A percentile compares a stretch with the other conserved stretches of the same genome.
Evolutionary conservation across 2,888 invertebrate genomes (phyloP).

Genomic region (Tetranychus piercei): DNA sequence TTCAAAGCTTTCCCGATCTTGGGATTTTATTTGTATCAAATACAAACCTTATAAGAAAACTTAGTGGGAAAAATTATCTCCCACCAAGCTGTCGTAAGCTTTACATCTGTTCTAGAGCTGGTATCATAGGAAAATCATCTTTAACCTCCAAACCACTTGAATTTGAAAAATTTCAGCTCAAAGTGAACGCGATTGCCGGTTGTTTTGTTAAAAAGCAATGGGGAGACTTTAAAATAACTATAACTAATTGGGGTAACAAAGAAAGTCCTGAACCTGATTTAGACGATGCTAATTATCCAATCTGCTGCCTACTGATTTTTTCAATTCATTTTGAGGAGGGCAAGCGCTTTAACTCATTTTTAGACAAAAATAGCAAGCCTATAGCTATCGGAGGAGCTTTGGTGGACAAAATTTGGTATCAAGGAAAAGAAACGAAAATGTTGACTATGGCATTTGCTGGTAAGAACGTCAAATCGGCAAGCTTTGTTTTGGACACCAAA

Average conservation of each 20-base stretch:
- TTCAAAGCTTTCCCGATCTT: background rate
- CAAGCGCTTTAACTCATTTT: background rate
- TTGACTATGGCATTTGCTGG: background rate
- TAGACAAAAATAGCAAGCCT: background rate
- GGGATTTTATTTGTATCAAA: background rate
- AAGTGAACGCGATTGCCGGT: background rate
- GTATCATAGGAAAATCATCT: background rate
- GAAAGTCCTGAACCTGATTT: constrained; percentile 1
- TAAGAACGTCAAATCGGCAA: background rate
- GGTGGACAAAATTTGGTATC: background rate
- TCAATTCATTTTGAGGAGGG: background rate
- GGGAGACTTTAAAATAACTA: background rate
- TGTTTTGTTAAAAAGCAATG: background rate
- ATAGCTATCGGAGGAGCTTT: background rate
- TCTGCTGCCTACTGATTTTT: background rate
- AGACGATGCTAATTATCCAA: constrained; percentile 1
- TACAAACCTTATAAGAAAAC: background rate
- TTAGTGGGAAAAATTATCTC: background rate
- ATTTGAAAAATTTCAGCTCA: background rate
- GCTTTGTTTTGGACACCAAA: background rate
- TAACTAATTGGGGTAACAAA: background rate
- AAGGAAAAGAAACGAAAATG: background rate
- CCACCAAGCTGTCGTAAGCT: background rate
- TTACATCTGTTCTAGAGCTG: background rate
- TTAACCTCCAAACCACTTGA: background rate